Evolutionary conservation across 2,797 vertebrate genomes (phyloP).

Genomic region (Tarsius wallacei): DNA sequence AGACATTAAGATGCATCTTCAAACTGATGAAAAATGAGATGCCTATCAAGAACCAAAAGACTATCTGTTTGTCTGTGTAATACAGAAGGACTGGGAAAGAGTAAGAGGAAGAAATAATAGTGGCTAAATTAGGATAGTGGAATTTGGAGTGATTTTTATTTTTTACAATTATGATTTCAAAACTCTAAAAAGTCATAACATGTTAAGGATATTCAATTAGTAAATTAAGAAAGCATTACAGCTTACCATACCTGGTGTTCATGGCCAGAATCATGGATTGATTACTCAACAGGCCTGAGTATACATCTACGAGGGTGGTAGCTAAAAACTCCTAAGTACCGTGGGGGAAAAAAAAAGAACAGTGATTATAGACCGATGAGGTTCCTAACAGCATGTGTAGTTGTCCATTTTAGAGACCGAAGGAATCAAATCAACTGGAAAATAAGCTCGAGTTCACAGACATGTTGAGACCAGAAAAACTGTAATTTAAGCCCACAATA

Average conservation of each 20-base stretch:
- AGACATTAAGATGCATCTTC: slow-evolving; percentile 17
- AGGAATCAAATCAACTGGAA: background rate
- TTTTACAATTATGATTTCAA: background rate
- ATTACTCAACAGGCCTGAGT: background rate
- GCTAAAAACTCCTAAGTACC: slow-evolving; percentile 21
- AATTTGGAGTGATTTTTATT: background rate
- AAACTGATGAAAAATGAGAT: slow-evolving; percentile 6
- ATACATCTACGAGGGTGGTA: background rate
- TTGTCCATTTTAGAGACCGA: background rate
- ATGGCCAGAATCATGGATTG: slow-evolving; percentile 77
- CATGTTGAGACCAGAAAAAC: background rate
- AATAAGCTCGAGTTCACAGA: background rate
- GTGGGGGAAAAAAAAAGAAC: background rate
- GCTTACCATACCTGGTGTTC: slow-evolving; percentile 79
- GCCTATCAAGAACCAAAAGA: background rate
- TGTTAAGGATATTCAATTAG: background rate
- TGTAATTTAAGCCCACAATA: background rate
- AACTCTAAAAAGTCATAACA: background rate
- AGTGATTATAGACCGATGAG: background rate
- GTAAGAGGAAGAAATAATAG: background rate
- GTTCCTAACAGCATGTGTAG: background rate
- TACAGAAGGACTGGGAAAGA: background rate
- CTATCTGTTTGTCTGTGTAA: background rate
- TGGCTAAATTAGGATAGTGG: background rate
- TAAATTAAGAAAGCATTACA: background rate